Evolutionary conservation across 1,140 invertebrate species (phyloP), one percentile per base, ranked within the genome.

Genomic region (Listronotus oregonensis): DNA sequence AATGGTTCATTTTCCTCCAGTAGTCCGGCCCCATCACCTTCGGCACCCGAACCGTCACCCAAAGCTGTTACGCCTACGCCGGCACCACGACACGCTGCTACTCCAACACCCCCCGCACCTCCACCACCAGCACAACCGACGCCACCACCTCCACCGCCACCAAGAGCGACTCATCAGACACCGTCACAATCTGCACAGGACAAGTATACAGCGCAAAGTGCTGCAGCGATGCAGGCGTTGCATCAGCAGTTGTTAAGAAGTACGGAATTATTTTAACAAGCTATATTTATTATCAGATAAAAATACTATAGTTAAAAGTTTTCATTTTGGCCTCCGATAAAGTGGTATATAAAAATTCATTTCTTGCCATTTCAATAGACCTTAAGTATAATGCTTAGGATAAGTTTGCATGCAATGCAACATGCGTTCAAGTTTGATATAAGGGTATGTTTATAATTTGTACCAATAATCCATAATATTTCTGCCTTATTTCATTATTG

Each of bases 191-290:
- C 86, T 75, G 78, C 87, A 81, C 84, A 82, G 75, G 85, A 86
- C 73, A 89, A 89, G 59, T 89, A 88, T 69, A 85, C 83, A 66
- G 84, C 85, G 39, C 66, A 72, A 49, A 86, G 85, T 68, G 88
- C 89, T 15, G 89, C 89, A 9, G 89, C 91, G 42, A 90, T 92
- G 80, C 91, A 92, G 74, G 90, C 91, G 0, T 78, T 92, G 62
- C 90, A 92, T 65, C 90, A 92, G 71, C 90, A 91, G 75, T 77
- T 91, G 50, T 80, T 91, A 31, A 82, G 89, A 86, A 89, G 89
- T 90, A 73, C 67, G 64, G 5, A 27, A 1, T 27, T 3, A 3
- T 27, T 27, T 27, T 27, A 27, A 27, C 21, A 27, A 27, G 1
- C 1, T 27, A 27, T 27, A 1, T 27, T 27, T n/a, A n/a, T n/a